Base-by-base conservation (phyloP, 2,113 vertebrate genomes). In the Lipophrys pholis region DNA sequence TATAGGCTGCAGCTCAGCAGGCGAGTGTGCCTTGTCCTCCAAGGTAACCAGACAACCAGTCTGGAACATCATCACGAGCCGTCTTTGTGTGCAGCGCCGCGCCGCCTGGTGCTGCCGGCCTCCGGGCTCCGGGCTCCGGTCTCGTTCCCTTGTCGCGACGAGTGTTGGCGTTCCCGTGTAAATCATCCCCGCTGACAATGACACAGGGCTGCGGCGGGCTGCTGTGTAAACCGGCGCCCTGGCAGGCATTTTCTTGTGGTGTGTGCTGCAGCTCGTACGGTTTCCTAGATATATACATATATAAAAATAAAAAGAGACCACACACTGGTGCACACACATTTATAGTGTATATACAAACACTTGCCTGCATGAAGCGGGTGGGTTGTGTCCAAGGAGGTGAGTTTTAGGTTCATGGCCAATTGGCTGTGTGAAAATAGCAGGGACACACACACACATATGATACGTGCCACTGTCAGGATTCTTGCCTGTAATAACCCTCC, bases 141-240 rank as follows among this genome's bases (percentile, higher is more conserved):
- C 69, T 43, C 56, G 39, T 2, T 59, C 65, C 69, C 69, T 79
- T 76, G 81, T 81, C 54, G 54, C 60, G 51, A 11, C 7, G 1
- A 69, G 76, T 53, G 63, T 84, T 64, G 73, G 38, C 73, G 85
- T 82, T 74, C 78, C 56, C 36, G 15, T 67, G 68, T 79, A 86
- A 87, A 80, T 83, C 83, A 77, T 38, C 14, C 42, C 17, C 5
- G 11, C 61, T 69, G 81, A 71, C 77, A 67, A 11, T 59, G 68
- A 82, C 80, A 73, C 82, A 73, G 49, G 35, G 63, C 82, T 76
- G 82, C 77, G 65, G 78, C 72, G 0, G 69, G 78, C 82, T 74
- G 81, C 76, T 76, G 69, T 71, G 79, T 80, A 83, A 80, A 81
- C 83, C 52, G 41, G 14, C 49, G 52, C 39, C 30, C 49, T 54